These are phyloP conservation scores for Terebella lapidaria DNA, from an alignment of 2,888 invertebrate species.

Conservation along the genomic window DNA sequence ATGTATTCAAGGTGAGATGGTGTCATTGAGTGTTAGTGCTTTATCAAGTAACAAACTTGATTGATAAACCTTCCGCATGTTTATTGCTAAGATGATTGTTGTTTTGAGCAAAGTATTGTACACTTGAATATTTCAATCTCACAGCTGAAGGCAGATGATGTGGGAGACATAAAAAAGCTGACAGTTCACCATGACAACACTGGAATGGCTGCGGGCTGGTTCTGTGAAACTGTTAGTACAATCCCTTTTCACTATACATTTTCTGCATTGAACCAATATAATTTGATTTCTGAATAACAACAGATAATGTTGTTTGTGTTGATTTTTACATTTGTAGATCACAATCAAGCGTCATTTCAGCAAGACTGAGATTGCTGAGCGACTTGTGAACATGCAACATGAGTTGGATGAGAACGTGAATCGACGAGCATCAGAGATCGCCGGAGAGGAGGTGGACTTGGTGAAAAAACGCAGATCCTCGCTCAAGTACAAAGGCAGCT, in stretches of 20 bases:
- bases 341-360: background rate
- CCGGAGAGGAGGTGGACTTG: background rate
- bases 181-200: background rate
- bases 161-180: background rate
- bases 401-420: background rate
- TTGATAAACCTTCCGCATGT: no score
- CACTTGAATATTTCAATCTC: no score
- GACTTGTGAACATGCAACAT: background rate
- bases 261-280: no score
- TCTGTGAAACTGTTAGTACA: background rate
- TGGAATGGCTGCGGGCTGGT: conserved; percentile 2
- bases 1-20: background rate
- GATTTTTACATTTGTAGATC: background rate
- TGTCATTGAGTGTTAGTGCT: no score
- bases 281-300: no score
- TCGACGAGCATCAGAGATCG: background rate
- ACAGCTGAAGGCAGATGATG: conserved; percentile 1
- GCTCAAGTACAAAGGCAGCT: background rate
- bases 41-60: no score
- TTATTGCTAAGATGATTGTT: no score
- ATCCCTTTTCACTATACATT: no score
- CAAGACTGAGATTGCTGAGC: background rate
- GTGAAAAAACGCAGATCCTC: background rate
- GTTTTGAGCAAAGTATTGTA: no score
- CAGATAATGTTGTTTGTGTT: no score